Base-by-base conservation (phyloP, 2,888 invertebrate genomes). In the Minunthozetes semirufus region DNA sequence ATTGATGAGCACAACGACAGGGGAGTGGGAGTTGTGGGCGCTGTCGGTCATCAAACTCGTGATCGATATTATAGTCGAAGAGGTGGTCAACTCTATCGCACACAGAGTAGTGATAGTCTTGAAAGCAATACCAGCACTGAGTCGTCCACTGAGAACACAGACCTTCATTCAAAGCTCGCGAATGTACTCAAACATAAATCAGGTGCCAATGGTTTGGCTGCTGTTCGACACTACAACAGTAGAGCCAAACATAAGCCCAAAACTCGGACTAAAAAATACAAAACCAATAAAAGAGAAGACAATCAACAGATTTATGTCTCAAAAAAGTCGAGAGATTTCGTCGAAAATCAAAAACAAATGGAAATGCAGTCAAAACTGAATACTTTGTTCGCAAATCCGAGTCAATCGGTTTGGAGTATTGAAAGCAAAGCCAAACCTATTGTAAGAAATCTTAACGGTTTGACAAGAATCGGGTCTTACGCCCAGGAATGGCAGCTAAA, bases 371-470 rank as follows among this genome's bases (percentile, higher is more conserved):
- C 25, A 25, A 56, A 56, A 56, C 5, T 6, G 11, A 66, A 66
- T 29, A 66, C 9, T 68, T 8, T 68, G 68, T 68, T 46, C 42
- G 68, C 19, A 29, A 68, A 19, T 46, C 68, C 38, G n/a, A 68
- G 68, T 46, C 68, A 68, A 46, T 68, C 68, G 46, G 68, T 68
- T 68, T 68, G 68, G 68, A 68, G 68, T 68, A 68, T 68, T 46
- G 68, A 68, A 19, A 63, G 33, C 33, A 63, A 56, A 56, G 9
- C 15, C 38, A 63, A 68, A 68, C 68, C 68, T 0, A 46, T 68
- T 68, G 68, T 42, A 1, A 11, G 25, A 25, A 68, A 46, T 33
- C 68, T 46, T 0, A 68, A 68, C 11, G 68, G 68, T 46, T 15
- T 68, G 42, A 68, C 19, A 5, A 42, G 68, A 68, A 68, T 68